Percentiles rank a stretch among this genome's conserved stretches.
Evolutionary conservation across 2,797 vertebrate genomes (phyloP).

Genomic region (Gymnoscopelus microlampas): DNA sequence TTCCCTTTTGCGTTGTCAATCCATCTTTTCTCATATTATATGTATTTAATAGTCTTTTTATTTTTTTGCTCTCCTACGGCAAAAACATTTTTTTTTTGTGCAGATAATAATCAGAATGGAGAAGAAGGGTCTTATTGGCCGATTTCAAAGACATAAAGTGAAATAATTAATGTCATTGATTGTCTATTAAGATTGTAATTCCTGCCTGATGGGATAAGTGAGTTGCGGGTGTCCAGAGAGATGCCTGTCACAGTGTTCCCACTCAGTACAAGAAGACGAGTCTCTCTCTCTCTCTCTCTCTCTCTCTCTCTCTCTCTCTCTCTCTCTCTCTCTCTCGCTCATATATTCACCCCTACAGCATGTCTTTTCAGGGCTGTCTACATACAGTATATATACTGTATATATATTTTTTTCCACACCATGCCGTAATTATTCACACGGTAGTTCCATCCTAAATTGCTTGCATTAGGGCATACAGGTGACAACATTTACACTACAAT

Average conservation of each 20-base stretch:
- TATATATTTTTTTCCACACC: not conserved
- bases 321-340: conserved; percentile 30
- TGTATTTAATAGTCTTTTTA: conserved; percentile 8
- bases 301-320: conserved; percentile 31
- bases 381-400: not conserved
- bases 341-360: conserved; percentile 29
- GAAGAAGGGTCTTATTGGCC: conserved; percentile 53
- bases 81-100: conserved; percentile 46
- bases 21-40: conserved; percentile 38
- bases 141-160: conserved; percentile 51
- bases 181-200: conserved; percentile 72
- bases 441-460: conserved; percentile 49
- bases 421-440: conserved; percentile 23
- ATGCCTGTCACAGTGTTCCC: conserved; percentile 53
- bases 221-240: conserved; percentile 63
- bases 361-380: not conserved
- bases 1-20: conserved; percentile 66
- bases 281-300: conserved; percentile 13
- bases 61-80: conserved; percentile 20
- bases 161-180: conserved; percentile 70
- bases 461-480: conserved; percentile 61
- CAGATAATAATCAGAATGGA: conserved; percentile 60
- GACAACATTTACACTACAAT: conserved; percentile 67
- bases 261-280: conserved; percentile 41
- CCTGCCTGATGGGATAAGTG: conserved; percentile 60